Evolutionary conservation across 2,797 vertebrate species (phyloP), one percentile per base, ranked within the genome.

Genomic region (Sciurus carolinensis): DNA sequence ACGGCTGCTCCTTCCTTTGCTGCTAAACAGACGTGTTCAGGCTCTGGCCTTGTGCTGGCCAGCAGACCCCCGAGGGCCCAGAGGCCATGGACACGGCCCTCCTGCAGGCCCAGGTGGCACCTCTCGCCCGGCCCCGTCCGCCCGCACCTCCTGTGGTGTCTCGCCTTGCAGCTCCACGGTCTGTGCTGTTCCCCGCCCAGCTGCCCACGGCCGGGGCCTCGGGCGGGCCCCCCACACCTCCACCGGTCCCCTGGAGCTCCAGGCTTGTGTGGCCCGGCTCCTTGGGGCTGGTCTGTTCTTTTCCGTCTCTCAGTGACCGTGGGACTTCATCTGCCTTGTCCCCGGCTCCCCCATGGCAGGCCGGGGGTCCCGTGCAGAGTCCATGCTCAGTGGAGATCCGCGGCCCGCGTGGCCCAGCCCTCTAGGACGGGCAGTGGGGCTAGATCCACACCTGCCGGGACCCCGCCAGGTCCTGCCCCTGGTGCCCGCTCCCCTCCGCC

Each of bases 351-450:
- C 20, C 1, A 0, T 67, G 54, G 47, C 44, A 3, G 0, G 57
- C 0, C 33, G 17, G 0, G 4, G 30, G 13, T 57, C 36, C 67
- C 7, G 0, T 4, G n/a, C 47, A 20, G 3, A 6, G 20, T 18
- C 36, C 4, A 33, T 5, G 12, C 57, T 77, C 54, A 3, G 5
- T 9, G 1, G 28, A 13, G 44, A 28, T 7, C 33, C 22, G 1
- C 0, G 54, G 54, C 1, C 17, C 17, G 4, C 24, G 42, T 7
- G 12, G 3, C 1, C 0, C 30, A 42, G 54, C n/a, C 24, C 28
- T 59, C 3, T 1, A 1, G 30, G 30, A 59, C 8, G 14, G 44
- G 18, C 2, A 0, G 52, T 2, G 39, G 50, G 28, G 39, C 33
- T 15, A 69, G 62, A 64, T 1, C 57, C 20, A 57, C 20, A 57